A percentile compares a stretch with the other conserved stretches of the same genome.
Conservation (phyloP, 2,113 vertebrate species). For the Rhegmatorhina hoffmannsi region DNA sequence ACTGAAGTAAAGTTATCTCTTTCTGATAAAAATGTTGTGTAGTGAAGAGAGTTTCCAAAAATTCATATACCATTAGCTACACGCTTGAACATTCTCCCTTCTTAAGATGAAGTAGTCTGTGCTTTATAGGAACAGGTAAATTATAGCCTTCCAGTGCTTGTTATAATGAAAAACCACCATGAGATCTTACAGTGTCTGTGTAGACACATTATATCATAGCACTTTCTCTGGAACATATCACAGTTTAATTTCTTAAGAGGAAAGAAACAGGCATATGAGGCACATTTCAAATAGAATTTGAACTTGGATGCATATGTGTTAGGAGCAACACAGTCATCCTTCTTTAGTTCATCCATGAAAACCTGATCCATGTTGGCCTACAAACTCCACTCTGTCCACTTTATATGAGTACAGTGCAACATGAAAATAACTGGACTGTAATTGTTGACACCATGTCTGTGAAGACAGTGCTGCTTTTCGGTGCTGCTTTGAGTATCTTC, state of each 20-base stretch:
- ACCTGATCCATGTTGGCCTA: neutral
- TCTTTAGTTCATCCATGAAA: neutral
- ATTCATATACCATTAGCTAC: neutral
- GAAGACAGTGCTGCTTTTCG: neutral
- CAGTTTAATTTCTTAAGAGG: neutral
- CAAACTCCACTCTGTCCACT: neutral
- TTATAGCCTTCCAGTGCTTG: neutral
- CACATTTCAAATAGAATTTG: neutral
- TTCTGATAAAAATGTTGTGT: neutral
- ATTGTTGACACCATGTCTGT: neutral
- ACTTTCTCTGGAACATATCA: neutral
- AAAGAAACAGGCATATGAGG: neutral
- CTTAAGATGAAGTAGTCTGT: neutral
- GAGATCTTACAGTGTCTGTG: neutral
- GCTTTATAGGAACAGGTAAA: neutral
- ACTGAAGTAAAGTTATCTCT: neutral
- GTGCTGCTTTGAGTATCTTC: neutral
- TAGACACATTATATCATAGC: neutral
- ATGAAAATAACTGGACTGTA: neutral
- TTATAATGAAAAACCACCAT: conserved; percentile 2
- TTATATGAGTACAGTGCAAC: neutral
- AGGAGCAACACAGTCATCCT: neutral
- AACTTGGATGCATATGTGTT: neutral
- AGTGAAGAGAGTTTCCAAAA: conserved; percentile 13
- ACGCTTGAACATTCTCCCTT: neutral